Base-by-base conservation (phyloP, 2,113 vertebrate genomes). In the Phyllostomus discolor region DNA sequence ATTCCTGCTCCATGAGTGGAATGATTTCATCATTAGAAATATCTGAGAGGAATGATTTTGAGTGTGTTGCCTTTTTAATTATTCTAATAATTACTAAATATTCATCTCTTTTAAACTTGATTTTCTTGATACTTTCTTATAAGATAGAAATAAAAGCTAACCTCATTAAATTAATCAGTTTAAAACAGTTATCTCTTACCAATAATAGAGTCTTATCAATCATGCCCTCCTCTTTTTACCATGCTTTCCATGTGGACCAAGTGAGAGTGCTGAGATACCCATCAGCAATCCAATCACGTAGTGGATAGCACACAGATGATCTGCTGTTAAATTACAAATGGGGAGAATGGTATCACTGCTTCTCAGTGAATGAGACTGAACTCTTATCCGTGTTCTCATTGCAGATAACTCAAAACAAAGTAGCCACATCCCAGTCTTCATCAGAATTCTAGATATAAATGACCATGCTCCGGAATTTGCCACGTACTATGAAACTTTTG, bases 381-480 rank as follows among this genome's bases (percentile, higher is more conserved):
- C 59, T 62, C 48, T 76, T 46, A 52, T 38, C 19, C 38, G 69
- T 93, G 95, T 95, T 98, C 33, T 96, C 90, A 0, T 98, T 98
- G 35, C 98, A 99, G 99, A 98, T 97, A 98, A 99, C 75, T 98
- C 98, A 75, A 99, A 98, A 76, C 98, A 98, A 97, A 99, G 97
- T 80, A 99, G 98, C 59, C 98, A 98, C 43, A 98, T 98, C 85
- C 97, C 98, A 62, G 98, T 99, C 67, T 98, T 98, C 97, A 98
- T 99, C 95, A 98, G 98, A 97, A 98, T 99, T 97, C 97, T 99
- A 90, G 99, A 99, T 91, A 98, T 99, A 97, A 99, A 99, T 94
- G 99, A 99, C 81, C 98, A 99, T 46, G 98, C 98, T 52, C 99
- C 99, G 7, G 98, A 99, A 87, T 98, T 99, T 98, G 98, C 98